These are phyloP conservation scores for Ophion ellenae DNA, from an alignment of 2,888 invertebrate species.

Conservation along the genomic window DNA sequence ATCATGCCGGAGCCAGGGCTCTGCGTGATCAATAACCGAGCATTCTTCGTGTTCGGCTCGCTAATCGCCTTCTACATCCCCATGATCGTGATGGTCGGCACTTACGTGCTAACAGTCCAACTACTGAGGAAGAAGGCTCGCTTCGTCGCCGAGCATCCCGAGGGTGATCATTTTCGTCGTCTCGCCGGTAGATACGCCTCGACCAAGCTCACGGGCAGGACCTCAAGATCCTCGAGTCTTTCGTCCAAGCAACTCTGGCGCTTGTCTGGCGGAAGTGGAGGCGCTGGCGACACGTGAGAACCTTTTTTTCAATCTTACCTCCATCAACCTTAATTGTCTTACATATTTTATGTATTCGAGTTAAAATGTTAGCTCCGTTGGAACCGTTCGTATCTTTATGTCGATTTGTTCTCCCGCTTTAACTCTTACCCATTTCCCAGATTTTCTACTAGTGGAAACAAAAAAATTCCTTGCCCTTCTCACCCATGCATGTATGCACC, in stretches of 20 bases:
- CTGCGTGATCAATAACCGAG: slow-evolving; percentile 93
- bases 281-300: slow-evolving; percentile 79
- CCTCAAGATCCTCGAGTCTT: slow-evolving; percentile 61
- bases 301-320: slow-evolving; percentile 16
- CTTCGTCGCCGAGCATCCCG: slow-evolving; percentile 88
- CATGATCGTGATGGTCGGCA: slow-evolving; percentile 96
- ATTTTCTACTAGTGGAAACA: too few species aligned
- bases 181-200: slow-evolving; percentile 83
- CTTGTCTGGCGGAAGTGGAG: slow-evolving; percentile 78
- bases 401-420: too few species aligned
- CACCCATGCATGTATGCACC: too few species aligned
- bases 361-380: too few species aligned
- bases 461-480: too few species aligned
- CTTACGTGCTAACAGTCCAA: slow-evolving; percentile 95
- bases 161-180: slow-evolving; percentile 86
- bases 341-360: too few species aligned
- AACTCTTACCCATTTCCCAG: too few species aligned
- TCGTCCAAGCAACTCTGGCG: slow-evolving; percentile 59
- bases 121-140: slow-evolving; percentile 92
- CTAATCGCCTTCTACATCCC: slow-evolving; percentile 97
- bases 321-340: too few species aligned
- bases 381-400: too few species aligned
- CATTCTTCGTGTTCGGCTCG: slow-evolving; percentile 96
- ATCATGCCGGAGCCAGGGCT: slow-evolving; percentile 91
- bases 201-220: slow-evolving; percentile 67